Conservation (phyloP, 2,113 vertebrate species). For the Ptychochromis oligacanthus region DNA sequence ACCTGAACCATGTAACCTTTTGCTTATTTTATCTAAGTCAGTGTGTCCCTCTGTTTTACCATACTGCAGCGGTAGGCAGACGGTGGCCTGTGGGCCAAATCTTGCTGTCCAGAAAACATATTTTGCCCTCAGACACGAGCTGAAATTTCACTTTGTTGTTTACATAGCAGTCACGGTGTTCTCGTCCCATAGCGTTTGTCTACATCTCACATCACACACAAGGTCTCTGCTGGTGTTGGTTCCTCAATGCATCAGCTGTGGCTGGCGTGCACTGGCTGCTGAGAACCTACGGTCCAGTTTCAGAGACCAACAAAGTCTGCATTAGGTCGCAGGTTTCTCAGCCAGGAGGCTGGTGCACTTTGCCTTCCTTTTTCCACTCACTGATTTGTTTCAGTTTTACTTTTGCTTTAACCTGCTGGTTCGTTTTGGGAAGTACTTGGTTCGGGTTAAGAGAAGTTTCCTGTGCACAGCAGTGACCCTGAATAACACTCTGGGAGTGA, state of each 20-base stretch:
- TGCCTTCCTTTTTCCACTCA: neutral
- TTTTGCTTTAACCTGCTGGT: too few species aligned
- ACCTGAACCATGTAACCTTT: neutral
- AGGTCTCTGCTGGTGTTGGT: neutral
- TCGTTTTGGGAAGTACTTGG: too few species aligned
- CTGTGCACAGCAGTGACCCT: neutral
- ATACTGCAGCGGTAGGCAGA: neutral
- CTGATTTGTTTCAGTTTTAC: neutral
- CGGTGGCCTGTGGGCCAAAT: neutral
- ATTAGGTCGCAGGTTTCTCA: neutral
- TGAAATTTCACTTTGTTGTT: slow-evolving; percentile 5
- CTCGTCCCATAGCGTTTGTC: neutral
- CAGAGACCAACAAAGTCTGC: neutral
- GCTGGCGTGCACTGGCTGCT: neutral
- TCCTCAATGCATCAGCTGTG: neutral
- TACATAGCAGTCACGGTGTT: neutral
- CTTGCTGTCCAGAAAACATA: neutral
- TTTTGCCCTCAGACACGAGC: neutral
- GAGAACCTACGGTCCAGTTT: neutral
- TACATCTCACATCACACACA: neutral
- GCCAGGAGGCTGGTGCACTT: neutral
- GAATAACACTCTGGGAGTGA: neutral
- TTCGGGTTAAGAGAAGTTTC: neutral
- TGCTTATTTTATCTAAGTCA: too few species aligned
- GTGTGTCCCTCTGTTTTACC: neutral